These are phyloP conservation scores for Blastomussa wellsi DNA, from an alignment of 92 coral and sea anemone species.

Conservation along the genomic window DNA sequence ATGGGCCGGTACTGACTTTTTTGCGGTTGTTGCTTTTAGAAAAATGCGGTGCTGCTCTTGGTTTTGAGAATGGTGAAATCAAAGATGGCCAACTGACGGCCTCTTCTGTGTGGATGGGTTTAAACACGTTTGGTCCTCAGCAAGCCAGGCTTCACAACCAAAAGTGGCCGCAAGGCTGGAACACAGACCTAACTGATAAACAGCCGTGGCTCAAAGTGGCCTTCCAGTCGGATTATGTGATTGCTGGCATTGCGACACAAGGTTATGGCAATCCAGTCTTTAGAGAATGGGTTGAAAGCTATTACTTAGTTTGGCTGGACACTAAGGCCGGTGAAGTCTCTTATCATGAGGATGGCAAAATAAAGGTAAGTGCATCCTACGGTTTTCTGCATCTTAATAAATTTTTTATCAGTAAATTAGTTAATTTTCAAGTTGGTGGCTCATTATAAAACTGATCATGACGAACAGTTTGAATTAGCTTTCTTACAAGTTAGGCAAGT, in stretches of 20 bases:
- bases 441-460: too few relatives aligned
- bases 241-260: slow-evolving; percentile 71
- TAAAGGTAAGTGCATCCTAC: slow-evolving; percentile 42
- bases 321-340: slow-evolving; percentile 44
- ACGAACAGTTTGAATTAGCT: too few relatives aligned
- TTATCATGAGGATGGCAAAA: slow-evolving; percentile 65
- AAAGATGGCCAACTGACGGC: slow-evolving; percentile 61
- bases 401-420: too few relatives aligned
- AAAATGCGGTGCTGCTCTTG: slow-evolving; percentile 67
- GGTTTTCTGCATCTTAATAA: not conserved
- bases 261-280: slow-evolving; percentile 70
- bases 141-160: slow-evolving; percentile 67
- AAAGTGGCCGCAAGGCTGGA: slow-evolving; percentile 80
- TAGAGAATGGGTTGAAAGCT: slow-evolving; percentile 71
- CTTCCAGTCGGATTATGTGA: slow-evolving; percentile 44
- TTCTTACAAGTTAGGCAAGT: not conserved
- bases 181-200: slow-evolving; percentile 59
- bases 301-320: slow-evolving; percentile 64
- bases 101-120: slow-evolving; percentile 69
- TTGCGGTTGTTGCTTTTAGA: not conserved
- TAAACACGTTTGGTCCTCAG: slow-evolving; percentile 59
- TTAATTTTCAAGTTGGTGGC: too few relatives aligned
- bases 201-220: slow-evolving; percentile 73
- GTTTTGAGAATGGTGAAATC: slow-evolving; percentile 54
- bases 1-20: not conserved